Evolutionary conservation across 1,140 invertebrate species (phyloP), one percentile per base, ranked within the genome.

Genomic region (Lysiphlebus fabarum): DNA sequence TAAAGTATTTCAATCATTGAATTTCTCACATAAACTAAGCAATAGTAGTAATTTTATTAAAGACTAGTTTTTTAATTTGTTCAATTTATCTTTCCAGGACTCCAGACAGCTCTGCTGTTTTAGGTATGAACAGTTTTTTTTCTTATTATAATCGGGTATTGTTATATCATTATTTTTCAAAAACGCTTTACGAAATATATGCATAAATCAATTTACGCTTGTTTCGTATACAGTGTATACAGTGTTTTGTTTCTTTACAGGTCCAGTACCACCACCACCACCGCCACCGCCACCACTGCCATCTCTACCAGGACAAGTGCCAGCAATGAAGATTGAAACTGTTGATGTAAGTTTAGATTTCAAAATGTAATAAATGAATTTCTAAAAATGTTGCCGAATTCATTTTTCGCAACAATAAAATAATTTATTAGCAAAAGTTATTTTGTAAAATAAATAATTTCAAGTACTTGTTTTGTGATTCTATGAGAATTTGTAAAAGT

Each of bases 231-330:
- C n/a, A n/a, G n/a, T n/a, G n/a, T n/a, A 72, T 75, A 64, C 63
- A 76, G 75, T 72, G 62, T 69, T 71, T 68, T 70, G 69, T 69
- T 68, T 70, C 67, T 71, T 70, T 58, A 74, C 78, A 56, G 72
- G 72, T 17, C 75, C 76, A 51, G 76, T 70, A 42, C 83, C 83
- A 5, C 84, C 83, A 5, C 84, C 82, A 58, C 78, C 81, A 17
- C 76, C 78, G 54, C 74, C 73, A n/a, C 75, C 76, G 49, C 77
- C 70, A 42, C 83, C 83, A 5, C 84, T 83, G 5, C 82, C 82
- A 58, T 78, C 81, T 41, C 75, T 72, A 1, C 71, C 80, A 66
- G 79, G 78, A 53, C 75, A 76, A 62, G 71, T 84, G 68, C 82
- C 83, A 63, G 64, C 80, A 36, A 71, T 83, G 59, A 78, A 78